Percentiles rank a stretch among this genome's conserved stretches.
phyloP scores from a whole-genome alignment of 2,797 vertebrate genomes.

The Nothura maculosa region DNA sequence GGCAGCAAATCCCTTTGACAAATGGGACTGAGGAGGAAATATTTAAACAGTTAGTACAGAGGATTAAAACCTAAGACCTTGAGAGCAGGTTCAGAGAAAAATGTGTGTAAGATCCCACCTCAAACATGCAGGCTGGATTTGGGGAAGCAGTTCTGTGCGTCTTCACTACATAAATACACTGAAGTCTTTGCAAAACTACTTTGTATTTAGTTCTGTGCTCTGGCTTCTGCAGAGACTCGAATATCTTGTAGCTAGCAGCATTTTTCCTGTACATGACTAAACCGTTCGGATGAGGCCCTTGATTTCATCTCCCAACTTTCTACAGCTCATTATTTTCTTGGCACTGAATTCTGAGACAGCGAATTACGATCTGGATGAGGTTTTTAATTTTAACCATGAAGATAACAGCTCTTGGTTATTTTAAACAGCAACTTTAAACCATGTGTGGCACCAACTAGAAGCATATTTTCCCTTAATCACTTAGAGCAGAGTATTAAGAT shows the following conservation, averaged over 20 bases:
- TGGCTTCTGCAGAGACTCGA: slow-evolving; percentile 42
- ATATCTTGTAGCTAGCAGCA: slow-evolving; percentile 5
- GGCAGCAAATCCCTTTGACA: slow-evolving; percentile 33
- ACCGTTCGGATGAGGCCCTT: slow-evolving; percentile 36
- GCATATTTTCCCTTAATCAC: neutral
- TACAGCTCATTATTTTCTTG: slow-evolving; percentile 63
- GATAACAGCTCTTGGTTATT: slow-evolving; percentile 29
- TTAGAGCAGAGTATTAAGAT: neutral
- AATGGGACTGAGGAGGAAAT: neutral
- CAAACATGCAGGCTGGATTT: neutral
- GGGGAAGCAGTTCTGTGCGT: neutral
- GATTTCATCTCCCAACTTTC: slow-evolving; percentile 49
- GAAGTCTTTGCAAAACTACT: slow-evolving; percentile 13
- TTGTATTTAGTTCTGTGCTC: slow-evolving; percentile 29
- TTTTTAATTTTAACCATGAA: slow-evolving; percentile 46
- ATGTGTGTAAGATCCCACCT: neutral
- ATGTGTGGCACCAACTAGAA: slow-evolving; percentile 19
- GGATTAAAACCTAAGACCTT: neutral
- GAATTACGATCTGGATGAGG: slow-evolving; percentile 10
- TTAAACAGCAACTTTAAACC: slow-evolving; percentile 42
- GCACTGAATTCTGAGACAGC: neutral
- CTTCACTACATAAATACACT: neutral
- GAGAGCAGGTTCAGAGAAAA: neutral
- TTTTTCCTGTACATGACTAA: slow-evolving; percentile 39
- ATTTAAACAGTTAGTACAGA: neutral